Evolutionary conservation across 2,888 invertebrate genomes (phyloP), one percentile per base, ranked within the genome.

Genomic region (Sesia apiformis): DNA sequence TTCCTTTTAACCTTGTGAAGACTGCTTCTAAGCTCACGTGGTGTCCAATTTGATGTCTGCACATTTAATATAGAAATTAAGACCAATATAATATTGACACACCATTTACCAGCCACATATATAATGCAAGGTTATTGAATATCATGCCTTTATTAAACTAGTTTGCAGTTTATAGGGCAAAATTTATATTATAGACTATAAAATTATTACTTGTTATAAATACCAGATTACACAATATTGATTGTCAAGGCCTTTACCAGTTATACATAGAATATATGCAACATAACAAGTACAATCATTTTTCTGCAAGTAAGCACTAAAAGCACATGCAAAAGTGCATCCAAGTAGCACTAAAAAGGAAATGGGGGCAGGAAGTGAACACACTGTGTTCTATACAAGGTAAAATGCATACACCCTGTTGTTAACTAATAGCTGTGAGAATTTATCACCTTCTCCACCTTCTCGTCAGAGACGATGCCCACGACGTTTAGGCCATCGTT

Each of bases 1-100:
- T 86, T 89, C 60, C 90, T 81, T 50, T 86, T 79, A n/a, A 90
- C 90, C 68, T 89, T 87, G 63, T 84, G 89, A 60, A 87, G 88
- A 63, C 83, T 80, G 68, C 90, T 90, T 55, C 90, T 74, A 53
- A 90, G 68, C 65, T 89, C 89, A 23, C 90, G 69, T 50, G 80
- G 84, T 40, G 85, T 77, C 84, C 84, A 87, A 69, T 81, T 87
- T 50, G 81, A 70, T 62, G 75, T 76, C 86, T 87, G 40, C 46
- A 46, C 46, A 46, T 46, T 46, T 4, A 8, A 23, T 23, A 23
- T 23, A 23, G 23, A 23, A 23, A 23, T 23, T 23, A 23, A 2
- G 23, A 23, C 23, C 23, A 23, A 23, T 23, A 23, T 23, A 23
- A 23, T 23, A 23, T 23, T 23, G 23, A 23, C 23, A 23, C 23